Evolutionary conservation across 2,113 vertebrate genomes (phyloP), one percentile per base, ranked within the genome.

Genomic region (Pomatorhinus ruficollis): DNA sequence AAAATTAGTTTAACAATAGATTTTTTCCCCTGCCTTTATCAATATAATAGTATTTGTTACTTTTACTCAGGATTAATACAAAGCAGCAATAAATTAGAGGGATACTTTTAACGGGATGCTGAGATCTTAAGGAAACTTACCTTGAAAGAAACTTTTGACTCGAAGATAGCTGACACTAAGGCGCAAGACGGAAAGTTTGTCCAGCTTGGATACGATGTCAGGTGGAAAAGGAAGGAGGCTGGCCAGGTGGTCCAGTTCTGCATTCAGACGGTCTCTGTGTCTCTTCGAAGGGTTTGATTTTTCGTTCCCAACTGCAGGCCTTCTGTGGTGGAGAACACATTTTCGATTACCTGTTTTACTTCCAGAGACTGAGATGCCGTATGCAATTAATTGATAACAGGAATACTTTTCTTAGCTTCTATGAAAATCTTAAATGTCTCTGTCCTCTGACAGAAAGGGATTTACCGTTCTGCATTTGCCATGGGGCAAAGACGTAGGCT

Each of bases 101-200:
- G 18, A 71, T 17, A 9, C 5, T 27, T 93, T 40, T 37, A 75
- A 64, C 0, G 0, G 5, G 22, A 27, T 57, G 35, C 7, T 37
- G 39, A 16, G 49, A 64, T 25, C 23, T 78, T 71, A 33, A 54
- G 53, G 70, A 92, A 60, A 84, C 94, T 40, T 95, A 97, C 99
- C 99, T 99, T 99, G 98, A 97, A 99, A 99, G 98, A 99, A 99
- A 95, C 99, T 99, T 97, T 99, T 99, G 97, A 99, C 99, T 33
- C 99, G 98, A 75, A 99, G 98, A 98, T 99, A 99, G 96, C 99
- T 99, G 84, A 99, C 99, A 2, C 99, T 99, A 6, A 99, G 99
- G 22, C 99, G 99, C 93, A 99, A 96, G 82, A 99, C 98, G 0
- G 99, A 99, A 30, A 99, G 98, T 91, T 99, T 99, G 98, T 99